Conservation (phyloP, 2,797 vertebrate genomes). For the Notolepis coatsorum region DNA sequence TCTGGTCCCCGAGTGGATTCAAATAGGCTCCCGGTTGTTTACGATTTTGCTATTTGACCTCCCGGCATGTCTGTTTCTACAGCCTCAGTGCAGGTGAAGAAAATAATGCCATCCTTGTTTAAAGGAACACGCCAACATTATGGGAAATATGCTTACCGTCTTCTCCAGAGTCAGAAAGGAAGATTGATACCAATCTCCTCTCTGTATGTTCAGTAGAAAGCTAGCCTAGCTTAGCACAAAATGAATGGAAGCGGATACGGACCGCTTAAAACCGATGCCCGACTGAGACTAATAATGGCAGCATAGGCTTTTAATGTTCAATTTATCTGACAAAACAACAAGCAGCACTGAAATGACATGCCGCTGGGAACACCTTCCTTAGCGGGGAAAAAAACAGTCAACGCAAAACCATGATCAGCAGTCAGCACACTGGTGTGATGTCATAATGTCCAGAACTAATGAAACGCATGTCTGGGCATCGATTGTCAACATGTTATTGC, state of each 20-base stretch:
- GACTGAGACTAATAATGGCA: conserved; percentile 62
- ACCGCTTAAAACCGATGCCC: conserved; percentile 55
- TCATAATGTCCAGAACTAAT: conserved; percentile 59
- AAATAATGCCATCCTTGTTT: not conserved
- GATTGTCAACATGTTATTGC: conserved; percentile 88
- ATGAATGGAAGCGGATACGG: too few relatives aligned
- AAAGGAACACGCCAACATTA: conserved; percentile 1
- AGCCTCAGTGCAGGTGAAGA: conserved; percentile 9
- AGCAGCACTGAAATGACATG: conserved; percentile 73
- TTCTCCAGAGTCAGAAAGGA: too few relatives aligned
- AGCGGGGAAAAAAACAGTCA: conserved; percentile 54
- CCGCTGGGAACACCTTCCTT: conserved; percentile 52
- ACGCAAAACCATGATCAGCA: conserved; percentile 61
- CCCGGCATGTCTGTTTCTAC: not conserved
- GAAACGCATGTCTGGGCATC: conserved; percentile 61
- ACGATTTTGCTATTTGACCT: too few relatives aligned
- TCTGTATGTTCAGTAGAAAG: too few relatives aligned
- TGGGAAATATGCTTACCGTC: not conserved
- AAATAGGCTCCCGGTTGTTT: too few relatives aligned
- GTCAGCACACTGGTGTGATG: conserved; percentile 66
- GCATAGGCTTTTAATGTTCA: conserved; percentile 80
- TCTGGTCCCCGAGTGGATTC: too few relatives aligned
- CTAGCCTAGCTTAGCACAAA: too few relatives aligned
- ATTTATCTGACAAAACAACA: conserved; percentile 78
- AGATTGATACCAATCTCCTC: too few relatives aligned